phyloP scores from a whole-genome alignment of 1,140 invertebrate genomes.

The Drosophila cardini region DNA sequence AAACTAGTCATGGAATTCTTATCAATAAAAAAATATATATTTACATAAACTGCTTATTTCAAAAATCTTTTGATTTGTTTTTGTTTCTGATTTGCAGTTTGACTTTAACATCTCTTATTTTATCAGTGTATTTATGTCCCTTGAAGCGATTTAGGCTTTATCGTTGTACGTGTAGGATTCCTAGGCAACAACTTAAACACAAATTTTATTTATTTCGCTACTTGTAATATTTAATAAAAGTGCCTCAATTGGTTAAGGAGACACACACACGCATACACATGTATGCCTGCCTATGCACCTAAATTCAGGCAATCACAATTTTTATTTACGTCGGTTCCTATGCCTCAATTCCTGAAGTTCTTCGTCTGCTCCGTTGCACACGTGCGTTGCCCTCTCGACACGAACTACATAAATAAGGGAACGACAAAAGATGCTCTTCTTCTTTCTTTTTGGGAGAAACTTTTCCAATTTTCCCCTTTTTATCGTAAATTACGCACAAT shows the following conservation, averaged over 20 bases:
- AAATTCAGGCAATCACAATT: constrained; percentile 78
- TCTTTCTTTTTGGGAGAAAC: constrained; percentile 45
- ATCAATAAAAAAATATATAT: too few relatives aligned
- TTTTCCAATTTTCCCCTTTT: constrained; percentile 84
- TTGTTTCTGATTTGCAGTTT: too few relatives aligned
- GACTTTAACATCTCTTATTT: too few relatives aligned
- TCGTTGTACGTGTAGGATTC: constrained; percentile 5
- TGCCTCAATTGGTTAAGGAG: constrained; percentile 50
- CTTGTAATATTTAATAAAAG: constrained; percentile 76
- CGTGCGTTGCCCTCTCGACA: constrained; percentile 62
- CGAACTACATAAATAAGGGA: constrained; percentile 80
- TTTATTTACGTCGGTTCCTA: constrained; percentile 63
- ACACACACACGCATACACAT: constrained; percentile 23
- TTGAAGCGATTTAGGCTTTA: constrained; percentile 23
- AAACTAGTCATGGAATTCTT: too few relatives aligned
- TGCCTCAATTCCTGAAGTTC: constrained; percentile 1
- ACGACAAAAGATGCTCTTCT: constrained; percentile 43
- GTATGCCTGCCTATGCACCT: constrained; percentile 21
- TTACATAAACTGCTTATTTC: too few relatives aligned
- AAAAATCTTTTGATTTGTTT: too few relatives aligned
- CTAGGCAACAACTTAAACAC: constrained; percentile 42
- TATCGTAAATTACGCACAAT: constrained; percentile 84
- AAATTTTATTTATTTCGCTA: constrained; percentile 67
- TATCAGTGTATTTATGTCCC: constrained; percentile 9
- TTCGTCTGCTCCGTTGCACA: constrained; percentile 32